A percentile compares a stretch with the other conserved stretches of the same genome.
Conservation (phyloP, 2,888 invertebrate genomes). For the Diarsia mendica region DNA sequence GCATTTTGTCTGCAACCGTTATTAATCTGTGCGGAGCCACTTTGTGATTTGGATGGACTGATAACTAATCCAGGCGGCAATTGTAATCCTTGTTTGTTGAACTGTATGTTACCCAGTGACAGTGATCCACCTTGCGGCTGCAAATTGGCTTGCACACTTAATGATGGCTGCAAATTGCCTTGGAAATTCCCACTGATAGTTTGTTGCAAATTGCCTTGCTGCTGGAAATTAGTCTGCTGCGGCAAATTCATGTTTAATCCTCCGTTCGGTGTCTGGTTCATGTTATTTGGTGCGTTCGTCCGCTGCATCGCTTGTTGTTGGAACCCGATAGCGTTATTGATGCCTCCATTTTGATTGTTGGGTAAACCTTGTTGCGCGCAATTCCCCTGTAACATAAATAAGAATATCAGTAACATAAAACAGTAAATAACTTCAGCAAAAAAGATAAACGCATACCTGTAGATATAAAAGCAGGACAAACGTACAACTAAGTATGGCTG, state of each 20-base stretch:
- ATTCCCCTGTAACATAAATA: slow-evolving; percentile 65
- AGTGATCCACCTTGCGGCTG: slow-evolving; percentile 44
- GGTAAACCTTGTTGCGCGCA: slow-evolving; percentile 67
- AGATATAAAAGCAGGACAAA: slow-evolving; percentile 72
- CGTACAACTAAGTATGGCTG: slow-evolving; percentile 71
- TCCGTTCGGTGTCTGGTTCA: slow-evolving; percentile 60
- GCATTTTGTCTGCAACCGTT: slow-evolving; percentile 36
- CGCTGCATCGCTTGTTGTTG: slow-evolving; percentile 57
- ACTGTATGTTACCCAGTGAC: slow-evolving; percentile 52
- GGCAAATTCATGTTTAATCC: slow-evolving; percentile 57
- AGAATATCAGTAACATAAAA: slow-evolving; percentile 12
- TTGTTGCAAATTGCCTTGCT: slow-evolving; percentile 59
- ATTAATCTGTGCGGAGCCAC: slow-evolving; percentile 30
- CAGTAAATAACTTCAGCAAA: slow-evolving; percentile 28
- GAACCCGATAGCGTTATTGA: slow-evolving; percentile 58
- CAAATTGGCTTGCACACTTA: slow-evolving; percentile 62
- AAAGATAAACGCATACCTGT: slow-evolving; percentile 65
- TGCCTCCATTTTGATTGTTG: slow-evolving; percentile 65
- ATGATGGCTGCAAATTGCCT: slow-evolving; percentile 65
- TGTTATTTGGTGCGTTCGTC: slow-evolving; percentile 50
- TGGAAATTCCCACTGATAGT: slow-evolving; percentile 58
- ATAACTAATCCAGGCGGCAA: slow-evolving; percentile 25
- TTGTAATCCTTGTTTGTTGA: slow-evolving; percentile 55
- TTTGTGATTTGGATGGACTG: slow-evolving; percentile 35
- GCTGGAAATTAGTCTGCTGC: slow-evolving; percentile 52